These are phyloP conservation scores for Trichogramma pretiosum DNA, from an alignment of 1,140 invertebrate genomes.

Conservation along the genomic window DNA sequence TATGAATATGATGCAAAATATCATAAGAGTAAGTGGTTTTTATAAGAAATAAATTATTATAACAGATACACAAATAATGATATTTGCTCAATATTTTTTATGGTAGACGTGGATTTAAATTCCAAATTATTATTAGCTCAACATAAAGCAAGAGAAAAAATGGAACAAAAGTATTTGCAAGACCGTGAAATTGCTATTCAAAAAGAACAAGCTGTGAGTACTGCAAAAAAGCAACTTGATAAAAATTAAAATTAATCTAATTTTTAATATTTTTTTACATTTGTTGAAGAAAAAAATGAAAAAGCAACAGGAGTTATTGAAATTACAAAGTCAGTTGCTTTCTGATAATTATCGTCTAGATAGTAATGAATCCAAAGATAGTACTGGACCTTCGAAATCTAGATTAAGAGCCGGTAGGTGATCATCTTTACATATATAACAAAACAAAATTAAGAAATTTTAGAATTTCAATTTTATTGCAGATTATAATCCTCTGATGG, in stretches of 20 bases:
- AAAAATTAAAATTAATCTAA: background rate
- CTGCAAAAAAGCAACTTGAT: background rate
- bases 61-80: too few relatives aligned
- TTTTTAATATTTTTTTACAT: slow-evolving; percentile 3
- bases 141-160: slow-evolving; percentile 32
- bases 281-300: slow-evolving; percentile 26
- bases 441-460: background rate
- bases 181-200: slow-evolving; percentile 25
- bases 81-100: too few relatives aligned
- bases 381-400: slow-evolving; percentile 20
- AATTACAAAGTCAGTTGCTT: slow-evolving; percentile 11
- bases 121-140: slow-evolving; percentile 28
- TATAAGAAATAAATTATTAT: slow-evolving; percentile 9
- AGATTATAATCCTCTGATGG: slow-evolving; percentile 47
- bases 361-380: slow-evolving; percentile 21
- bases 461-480: slow-evolving; percentile 14
- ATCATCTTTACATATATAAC: background rate
- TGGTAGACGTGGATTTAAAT: slow-evolving; percentile 39
- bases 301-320: slow-evolving; percentile 25
- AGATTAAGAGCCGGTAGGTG: slow-evolving; percentile 26
- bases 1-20: slow-evolving; percentile 38
- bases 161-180: slow-evolving; percentile 40
- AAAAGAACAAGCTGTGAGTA: slow-evolving; percentile 35
- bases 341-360: slow-evolving; percentile 4
- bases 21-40: slow-evolving; percentile 37